Conservation (phyloP, 92 coral and sea anemone genomes). For the Metridium senile region DNA sequence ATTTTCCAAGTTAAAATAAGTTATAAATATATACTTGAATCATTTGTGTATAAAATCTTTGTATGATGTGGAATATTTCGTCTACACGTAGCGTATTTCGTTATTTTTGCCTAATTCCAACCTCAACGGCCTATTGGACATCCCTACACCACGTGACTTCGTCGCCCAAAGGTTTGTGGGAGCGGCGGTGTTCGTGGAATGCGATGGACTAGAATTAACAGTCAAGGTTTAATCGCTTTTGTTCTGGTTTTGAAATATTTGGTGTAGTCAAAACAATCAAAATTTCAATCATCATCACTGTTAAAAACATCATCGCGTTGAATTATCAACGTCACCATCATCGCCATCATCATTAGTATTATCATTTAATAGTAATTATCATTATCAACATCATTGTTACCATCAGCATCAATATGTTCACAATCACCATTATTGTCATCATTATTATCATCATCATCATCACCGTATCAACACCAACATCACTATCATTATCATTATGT, state of each 20-base stretch:
- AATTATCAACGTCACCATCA: not conserved
- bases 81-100: constrained; percentile 80
- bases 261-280: not conserved
- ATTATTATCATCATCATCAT: not conserved
- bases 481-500: not conserved
- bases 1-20: too few relatives aligned
- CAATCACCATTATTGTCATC: not conserved
- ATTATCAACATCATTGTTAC: not conserved
- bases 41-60: too few relatives aligned
- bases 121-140: constrained; percentile 72
- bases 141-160: constrained; percentile 55
- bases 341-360: not conserved
- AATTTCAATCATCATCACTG: not conserved
- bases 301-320: not conserved
- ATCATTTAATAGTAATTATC: not conserved
- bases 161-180: constrained; percentile 28
- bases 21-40: too few relatives aligned
- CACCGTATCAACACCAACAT: not conserved
- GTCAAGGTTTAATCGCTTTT: constrained; percentile 51
- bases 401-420: not conserved
- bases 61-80: too few relatives aligned
- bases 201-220: constrained; percentile 46
- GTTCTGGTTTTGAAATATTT: not conserved
- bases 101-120: constrained; percentile 72
- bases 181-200: constrained; percentile 5